These are phyloP conservation scores for Branchinecta lynchi DNA, from an alignment of 1,140 invertebrate species.

Conservation along the genomic window DNA sequence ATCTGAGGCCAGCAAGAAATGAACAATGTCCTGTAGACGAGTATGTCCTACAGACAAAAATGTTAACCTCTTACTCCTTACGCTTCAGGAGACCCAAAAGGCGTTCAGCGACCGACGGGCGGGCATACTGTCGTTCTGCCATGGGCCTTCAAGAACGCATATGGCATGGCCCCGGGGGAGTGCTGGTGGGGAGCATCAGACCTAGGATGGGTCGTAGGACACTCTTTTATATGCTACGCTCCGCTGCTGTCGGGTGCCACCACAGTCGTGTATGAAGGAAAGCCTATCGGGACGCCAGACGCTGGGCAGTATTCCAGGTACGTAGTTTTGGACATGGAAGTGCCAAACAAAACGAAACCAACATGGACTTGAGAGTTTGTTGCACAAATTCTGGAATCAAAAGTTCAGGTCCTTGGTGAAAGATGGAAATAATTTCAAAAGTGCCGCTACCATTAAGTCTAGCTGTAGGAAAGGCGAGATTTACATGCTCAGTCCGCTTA, in stretches of 20 bases:
- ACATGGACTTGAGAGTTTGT: too few relatives aligned
- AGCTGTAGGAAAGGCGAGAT: too few relatives aligned
- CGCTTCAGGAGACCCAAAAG: slow-evolving; percentile 52
- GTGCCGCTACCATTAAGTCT: too few relatives aligned
- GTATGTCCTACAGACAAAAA: slow-evolving; percentile 42
- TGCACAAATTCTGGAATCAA: too few relatives aligned
- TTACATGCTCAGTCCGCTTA: too few relatives aligned
- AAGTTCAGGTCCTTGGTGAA: too few relatives aligned
- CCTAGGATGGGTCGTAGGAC: slow-evolving; percentile 83
- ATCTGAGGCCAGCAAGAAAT: too few relatives aligned
- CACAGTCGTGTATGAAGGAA: slow-evolving; percentile 82
- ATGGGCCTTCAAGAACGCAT: slow-evolving; percentile 68
- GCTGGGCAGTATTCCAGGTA: slow-evolving; percentile 73
- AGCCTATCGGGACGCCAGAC: slow-evolving; percentile 81
- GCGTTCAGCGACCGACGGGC: slow-evolving; percentile 64
- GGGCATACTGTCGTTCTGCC: slow-evolving; percentile 66
- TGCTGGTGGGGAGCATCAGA: slow-evolving; percentile 75
- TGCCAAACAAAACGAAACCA: too few relatives aligned
- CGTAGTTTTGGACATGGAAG: too few relatives aligned
- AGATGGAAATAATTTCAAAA: too few relatives aligned
- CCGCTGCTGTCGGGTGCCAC: slow-evolving; percentile 65
- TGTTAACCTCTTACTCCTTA: neutral
- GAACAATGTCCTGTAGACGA: too few relatives aligned
- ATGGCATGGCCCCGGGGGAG: slow-evolving; percentile 59
- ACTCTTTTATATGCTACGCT: slow-evolving; percentile 84